Conservation (phyloP, 1,140 invertebrate genomes). For the Anastrepha obliqua region DNA sequence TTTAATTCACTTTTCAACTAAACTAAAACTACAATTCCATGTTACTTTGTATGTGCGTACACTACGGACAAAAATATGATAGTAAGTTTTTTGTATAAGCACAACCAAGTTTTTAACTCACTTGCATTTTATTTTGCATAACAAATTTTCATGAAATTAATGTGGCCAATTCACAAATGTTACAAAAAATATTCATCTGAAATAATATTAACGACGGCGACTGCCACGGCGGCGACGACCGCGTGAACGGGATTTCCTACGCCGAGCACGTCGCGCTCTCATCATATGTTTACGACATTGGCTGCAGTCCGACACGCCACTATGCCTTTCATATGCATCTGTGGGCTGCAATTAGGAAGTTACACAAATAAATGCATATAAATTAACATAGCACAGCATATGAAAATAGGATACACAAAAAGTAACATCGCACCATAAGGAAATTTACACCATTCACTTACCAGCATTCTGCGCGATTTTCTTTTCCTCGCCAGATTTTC, state of each 20-base stretch:
- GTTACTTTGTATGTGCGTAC: too few relatives aligned
- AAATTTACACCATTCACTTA: background rate
- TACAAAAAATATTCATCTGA: background rate
- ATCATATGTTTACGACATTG: constrained; percentile 32
- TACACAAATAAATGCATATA: background rate
- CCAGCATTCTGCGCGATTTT: constrained; percentile 24
- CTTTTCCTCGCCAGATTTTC: background rate
- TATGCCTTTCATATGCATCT: background rate
- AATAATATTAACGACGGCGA: too few relatives aligned
- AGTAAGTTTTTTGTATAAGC: too few relatives aligned
- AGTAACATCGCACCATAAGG: background rate
- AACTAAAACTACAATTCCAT: too few relatives aligned
- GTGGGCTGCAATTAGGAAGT: background rate
- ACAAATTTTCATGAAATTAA: background rate
- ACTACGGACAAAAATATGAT: too few relatives aligned
- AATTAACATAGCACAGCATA: too few relatives aligned
- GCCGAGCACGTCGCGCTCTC: background rate
- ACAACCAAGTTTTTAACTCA: too few relatives aligned
- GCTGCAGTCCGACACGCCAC: background rate
- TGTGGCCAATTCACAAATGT: background rate
- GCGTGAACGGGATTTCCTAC: constrained; percentile 25
- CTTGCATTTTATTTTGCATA: background rate
- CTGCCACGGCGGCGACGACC: constrained; percentile 8
- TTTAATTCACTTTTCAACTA: too few relatives aligned
- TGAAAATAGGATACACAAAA: background rate